These are phyloP conservation scores for Dioctria rufipes DNA, from an alignment of 2,888 invertebrate genomes.

Conservation along the genomic window DNA sequence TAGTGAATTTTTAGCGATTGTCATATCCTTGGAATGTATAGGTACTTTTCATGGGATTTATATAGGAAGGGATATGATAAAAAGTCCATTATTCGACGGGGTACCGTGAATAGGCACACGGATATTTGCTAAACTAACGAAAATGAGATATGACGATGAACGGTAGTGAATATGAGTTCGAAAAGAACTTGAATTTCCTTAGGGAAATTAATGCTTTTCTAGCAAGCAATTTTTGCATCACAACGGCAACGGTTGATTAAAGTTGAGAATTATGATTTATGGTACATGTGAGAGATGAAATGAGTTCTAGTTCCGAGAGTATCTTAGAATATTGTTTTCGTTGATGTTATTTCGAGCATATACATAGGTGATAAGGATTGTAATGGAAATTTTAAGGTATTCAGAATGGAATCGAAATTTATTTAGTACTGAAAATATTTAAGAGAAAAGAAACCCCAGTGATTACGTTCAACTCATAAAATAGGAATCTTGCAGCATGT, in stretches of 20 bases:
- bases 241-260: neutral
- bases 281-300: neutral
- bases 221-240: neutral
- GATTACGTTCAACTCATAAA: too few species aligned
- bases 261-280: neutral
- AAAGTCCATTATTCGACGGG: neutral
- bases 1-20: neutral
- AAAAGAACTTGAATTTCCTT: constrained; percentile 20
- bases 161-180: neutral
- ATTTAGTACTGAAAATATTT: too few species aligned
- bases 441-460: too few species aligned
- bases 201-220: constrained; percentile 36
- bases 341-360: too few species aligned
- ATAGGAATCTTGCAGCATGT: too few species aligned
- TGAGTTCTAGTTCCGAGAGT: too few species aligned
- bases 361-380: too few species aligned
- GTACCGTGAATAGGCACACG: neutral
- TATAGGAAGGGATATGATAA: too few species aligned
- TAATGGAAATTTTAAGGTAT: too few species aligned
- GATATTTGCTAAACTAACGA: neutral
- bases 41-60: neutral
- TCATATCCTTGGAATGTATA: neutral
- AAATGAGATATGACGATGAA: neutral
- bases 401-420: too few species aligned
- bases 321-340: too few species aligned